Evolutionary conservation across 1,140 invertebrate genomes (phyloP).

Genomic region (Ceratosolen fusciceps): DNA sequence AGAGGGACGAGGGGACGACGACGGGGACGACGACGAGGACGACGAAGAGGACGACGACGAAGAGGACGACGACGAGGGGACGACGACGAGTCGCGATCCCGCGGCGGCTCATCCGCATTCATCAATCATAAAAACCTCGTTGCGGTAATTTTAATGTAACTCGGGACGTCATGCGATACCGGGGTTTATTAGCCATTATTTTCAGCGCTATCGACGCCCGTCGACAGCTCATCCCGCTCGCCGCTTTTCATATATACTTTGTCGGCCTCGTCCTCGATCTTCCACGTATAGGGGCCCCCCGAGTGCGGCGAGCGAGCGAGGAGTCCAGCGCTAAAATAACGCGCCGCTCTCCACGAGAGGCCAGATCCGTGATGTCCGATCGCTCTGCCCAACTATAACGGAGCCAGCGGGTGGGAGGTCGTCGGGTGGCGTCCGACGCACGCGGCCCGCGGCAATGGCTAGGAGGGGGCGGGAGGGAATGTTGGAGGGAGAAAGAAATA

Average conservation of each 20-base stretch:
- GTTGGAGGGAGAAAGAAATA: neutral
- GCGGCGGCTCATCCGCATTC: constrained; percentile 43
- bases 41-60: no score
- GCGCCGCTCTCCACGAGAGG: constrained; percentile 6
- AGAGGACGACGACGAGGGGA: no score
- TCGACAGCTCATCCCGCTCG: constrained; percentile 46
- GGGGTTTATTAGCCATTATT: constrained; percentile 51
- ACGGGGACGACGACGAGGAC: no score
- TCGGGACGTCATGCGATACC: constrained; percentile 47
- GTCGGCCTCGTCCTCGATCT: constrained; percentile 49
- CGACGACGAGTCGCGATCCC: no score
- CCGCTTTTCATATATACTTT: constrained; percentile 42
- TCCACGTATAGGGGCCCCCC: neutral
- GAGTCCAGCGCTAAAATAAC: constrained; percentile 36
- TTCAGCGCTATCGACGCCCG: constrained; percentile 48
- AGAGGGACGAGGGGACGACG: no score
- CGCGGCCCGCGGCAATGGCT: neutral
- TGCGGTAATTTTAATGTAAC: constrained; percentile 51
- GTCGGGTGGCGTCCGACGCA: no score
- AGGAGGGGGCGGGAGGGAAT: neutral
- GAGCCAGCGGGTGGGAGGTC: neutral
- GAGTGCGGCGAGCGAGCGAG: neutral
- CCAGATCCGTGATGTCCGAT: constrained; percentile 29
- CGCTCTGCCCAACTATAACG: constrained; percentile 14
- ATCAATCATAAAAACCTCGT: constrained; percentile 50